Base-by-base conservation (phyloP, 1,140 invertebrate species). In the Oedothorax gibbosus region DNA sequence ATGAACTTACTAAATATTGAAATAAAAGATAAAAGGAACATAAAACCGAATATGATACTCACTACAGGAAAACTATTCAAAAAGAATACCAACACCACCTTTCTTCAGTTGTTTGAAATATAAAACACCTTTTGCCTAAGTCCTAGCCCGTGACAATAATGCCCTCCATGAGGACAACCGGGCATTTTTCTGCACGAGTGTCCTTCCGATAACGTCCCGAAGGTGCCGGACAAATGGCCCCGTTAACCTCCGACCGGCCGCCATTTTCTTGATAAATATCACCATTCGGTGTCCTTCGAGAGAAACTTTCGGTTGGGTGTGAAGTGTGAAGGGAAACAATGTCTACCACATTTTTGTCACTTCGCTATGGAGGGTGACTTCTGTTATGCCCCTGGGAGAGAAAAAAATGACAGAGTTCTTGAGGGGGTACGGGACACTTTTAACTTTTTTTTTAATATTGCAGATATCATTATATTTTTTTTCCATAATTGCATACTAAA, bases 91-190 rank as follows among this genome's bases (percentile, higher is more conserved):
- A 35, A 35, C 35, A 35, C 35, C 35, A 35, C 35, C 35, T 5
- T 35, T 35, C 1, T 35, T 35, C 35, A 35, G 35, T 35, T 5
- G 2, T 35, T 35, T 35, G 35, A 35, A 35, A 35, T 5, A 35
- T 35, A 21, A 18, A 71, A n/a, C 69, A 71, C 54, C 50, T 71
- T 35, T 96, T 96, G 2, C 97, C 96, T 92, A 92, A 95, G 79
- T 86, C 71, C 81, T 60, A 51, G 14, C 73, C 49, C 53, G 62
- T 71, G 72, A 71, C 73, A 56, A 60, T 68, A 64, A 76, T 56
- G 35, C 35, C 54, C 50, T 21, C 21, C 49, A 85, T 65, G 72
- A 75, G 62, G 64, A 51, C 75, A 77, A 57, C 15, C 56, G 50
- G 21, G 62, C 60, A 64, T 77, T 77, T 77, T 77, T 77, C 60